phyloP scores from a whole-genome alignment of 2,888 invertebrate species.

The Halictus quadricinctus region DNA sequence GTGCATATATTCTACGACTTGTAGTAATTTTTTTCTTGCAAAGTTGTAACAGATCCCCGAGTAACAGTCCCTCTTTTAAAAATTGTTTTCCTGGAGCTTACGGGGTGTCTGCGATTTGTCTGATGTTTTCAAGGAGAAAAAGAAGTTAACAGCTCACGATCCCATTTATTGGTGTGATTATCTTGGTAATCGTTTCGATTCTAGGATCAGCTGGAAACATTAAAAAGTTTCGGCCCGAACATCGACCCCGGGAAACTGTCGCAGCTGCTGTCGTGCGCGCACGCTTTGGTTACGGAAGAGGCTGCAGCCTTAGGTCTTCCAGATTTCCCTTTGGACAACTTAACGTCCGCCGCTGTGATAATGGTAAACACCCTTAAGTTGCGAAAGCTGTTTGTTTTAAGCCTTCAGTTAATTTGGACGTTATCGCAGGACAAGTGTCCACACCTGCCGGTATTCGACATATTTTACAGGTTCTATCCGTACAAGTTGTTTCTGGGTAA shows the following conservation, averaged over 20 bases:
- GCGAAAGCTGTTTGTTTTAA: background rate
- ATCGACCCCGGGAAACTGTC: constrained; percentile 83
- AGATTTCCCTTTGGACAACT: constrained; percentile 94
- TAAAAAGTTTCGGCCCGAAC: constrained; percentile 83
- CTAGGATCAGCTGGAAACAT: constrained; percentile 85
- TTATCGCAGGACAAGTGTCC: constrained; percentile 88
- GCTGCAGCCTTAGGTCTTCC: constrained; percentile 89
- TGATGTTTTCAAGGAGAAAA: background rate
- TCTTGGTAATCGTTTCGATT: constrained; percentile 52
- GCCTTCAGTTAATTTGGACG: constrained; percentile 37
- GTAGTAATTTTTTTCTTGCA: too few relatives aligned
- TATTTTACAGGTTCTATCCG: constrained; percentile 92
- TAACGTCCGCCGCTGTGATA: constrained; percentile 87
- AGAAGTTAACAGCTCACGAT: background rate
- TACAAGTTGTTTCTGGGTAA: constrained; percentile 90
- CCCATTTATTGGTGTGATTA: background rate
- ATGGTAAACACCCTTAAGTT: constrained; percentile 83
- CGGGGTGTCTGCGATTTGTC: too few relatives aligned
- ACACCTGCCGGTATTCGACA: constrained; percentile 86
- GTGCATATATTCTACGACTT: too few relatives aligned
- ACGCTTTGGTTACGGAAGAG: constrained; percentile 90
- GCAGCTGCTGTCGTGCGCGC: constrained; percentile 86
- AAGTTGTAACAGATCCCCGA: too few relatives aligned
- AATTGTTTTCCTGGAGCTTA: background rate
- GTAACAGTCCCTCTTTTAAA: background rate